phyloP scores from a whole-genome alignment of 2,888 invertebrate species.

The Microchrysa polita region DNA sequence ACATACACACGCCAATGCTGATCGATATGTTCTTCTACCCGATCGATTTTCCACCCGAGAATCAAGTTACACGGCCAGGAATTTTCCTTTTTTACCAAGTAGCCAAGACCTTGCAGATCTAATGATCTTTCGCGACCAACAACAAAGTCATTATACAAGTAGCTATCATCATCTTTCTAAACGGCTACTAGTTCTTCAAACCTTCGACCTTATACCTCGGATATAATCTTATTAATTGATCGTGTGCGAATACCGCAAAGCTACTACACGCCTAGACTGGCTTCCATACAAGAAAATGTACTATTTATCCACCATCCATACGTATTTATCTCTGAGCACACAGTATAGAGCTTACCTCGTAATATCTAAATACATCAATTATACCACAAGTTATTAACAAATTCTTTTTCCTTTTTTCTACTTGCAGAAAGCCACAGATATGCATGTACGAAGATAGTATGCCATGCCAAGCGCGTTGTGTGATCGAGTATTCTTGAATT shows the following conservation, averaged over 20 bases:
- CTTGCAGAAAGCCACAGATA: conserved; percentile 29
- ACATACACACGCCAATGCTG: conserved; percentile 20
- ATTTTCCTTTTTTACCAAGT: neutral
- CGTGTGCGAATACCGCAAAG: conserved; percentile 50
- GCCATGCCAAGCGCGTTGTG: too few species aligned
- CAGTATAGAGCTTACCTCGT: neutral
- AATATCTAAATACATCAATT: conserved; percentile 14
- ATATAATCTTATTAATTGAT: conserved; percentile 51
- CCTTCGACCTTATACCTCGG: conserved; percentile 7
- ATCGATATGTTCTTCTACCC: conserved; percentile 14
- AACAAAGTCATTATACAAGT: conserved; percentile 6
- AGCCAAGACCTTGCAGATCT: neutral
- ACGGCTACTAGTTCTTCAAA: conserved; percentile 20
- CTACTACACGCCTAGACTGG: conserved; percentile 33
- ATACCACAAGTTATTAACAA: conserved; percentile 39
- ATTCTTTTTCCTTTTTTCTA: conserved; percentile 30
- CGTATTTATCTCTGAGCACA: neutral
- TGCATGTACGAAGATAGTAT: too few species aligned
- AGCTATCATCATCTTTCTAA: conserved; percentile 24
- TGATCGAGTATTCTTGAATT: conserved; percentile 27
- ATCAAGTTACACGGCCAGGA: conserved; percentile 7
- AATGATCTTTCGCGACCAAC: conserved; percentile 4
- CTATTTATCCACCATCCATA: conserved; percentile 7
- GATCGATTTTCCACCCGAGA: conserved; percentile 28
- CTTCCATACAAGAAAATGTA: conserved; percentile 15